Conservation (phyloP, 2,113 vertebrate genomes). For the Oenanthe melanoleuca region DNA sequence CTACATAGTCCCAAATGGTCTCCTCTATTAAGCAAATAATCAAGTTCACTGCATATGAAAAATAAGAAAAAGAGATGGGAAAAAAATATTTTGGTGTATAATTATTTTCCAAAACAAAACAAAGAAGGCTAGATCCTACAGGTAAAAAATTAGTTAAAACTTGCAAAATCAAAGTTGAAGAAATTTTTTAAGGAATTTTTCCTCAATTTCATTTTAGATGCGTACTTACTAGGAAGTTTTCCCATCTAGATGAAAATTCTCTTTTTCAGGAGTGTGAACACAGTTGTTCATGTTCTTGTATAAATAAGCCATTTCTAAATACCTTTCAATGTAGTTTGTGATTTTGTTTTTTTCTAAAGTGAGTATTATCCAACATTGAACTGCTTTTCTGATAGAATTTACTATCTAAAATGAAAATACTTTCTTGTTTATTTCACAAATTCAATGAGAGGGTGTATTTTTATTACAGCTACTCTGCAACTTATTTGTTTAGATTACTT, state of each 20-base stretch:
- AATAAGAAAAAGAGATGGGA: background rate
- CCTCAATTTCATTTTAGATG: background rate
- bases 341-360: background rate
- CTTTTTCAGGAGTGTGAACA: background rate
- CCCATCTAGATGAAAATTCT: background rate
- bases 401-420: background rate
- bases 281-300: background rate
- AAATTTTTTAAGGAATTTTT: background rate
- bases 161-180: background rate
- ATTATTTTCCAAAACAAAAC: background rate
- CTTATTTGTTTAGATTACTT: background rate
- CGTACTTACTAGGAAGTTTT: background rate
- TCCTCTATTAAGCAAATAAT: background rate
- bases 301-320: background rate
- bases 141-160: background rate
- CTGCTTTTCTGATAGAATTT: background rate
- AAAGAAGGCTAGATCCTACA: background rate
- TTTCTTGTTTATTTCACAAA: background rate
- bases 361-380: background rate
- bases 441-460: accelerated
- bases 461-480: background rate
- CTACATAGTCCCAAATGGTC: background rate
- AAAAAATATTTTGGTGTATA: background rate
- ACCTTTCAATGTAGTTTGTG: background rate
- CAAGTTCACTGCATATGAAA: background rate